Evolutionary conservation across 2,113 vertebrate species (phyloP), one percentile per base, ranked within the genome.

Genomic region (Rana temporaria): DNA sequence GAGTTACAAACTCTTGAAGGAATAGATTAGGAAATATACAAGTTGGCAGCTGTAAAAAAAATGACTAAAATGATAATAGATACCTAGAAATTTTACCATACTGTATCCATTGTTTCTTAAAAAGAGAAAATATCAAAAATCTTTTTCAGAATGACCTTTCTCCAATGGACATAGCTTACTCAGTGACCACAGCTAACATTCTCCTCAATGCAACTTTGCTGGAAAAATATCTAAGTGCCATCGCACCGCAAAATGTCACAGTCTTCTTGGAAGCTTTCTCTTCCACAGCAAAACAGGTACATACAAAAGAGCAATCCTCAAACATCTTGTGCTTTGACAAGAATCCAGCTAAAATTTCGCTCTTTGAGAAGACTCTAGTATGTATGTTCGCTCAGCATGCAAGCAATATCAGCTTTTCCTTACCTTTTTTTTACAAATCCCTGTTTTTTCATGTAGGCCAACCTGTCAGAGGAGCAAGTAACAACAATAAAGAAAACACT

Each of bases 261-360:
- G 20, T 18, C 19, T 68, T 59, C 52, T 4, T 69, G 52, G 14
- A 19, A 1, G 32, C 32, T 1, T 1, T 62, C 0, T 15, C 30
- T 59, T 30, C 63, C 17, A 32, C 72, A n/a, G 53, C 72, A 48
- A 0, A 15, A 53, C 22, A 66, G 70, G 81, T 68, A 71, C 15
- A 32, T 8, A 24, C 1, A 19, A 14, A 24, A 70, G 8, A 20
- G 6, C 17, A 16, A 26, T 2, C 14, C 5, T 9, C 5, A 48
- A 17, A 52, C 5, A 16, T 0, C 48, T 24, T 6, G 34, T 48
- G 8, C 48, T 15, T 22, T 1, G 7, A 32, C 2, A 6, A 17
- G 18, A 65, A 65, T 16, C 18, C 18, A 17, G 3, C 26, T 2
- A 30, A 2, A 38, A 1, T 2, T 38, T 6, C 7, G 1, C 4